These are phyloP conservation scores for Echinops telfairi DNA, from an alignment of 2,113 vertebrate species.

Conservation along the genomic window DNA sequence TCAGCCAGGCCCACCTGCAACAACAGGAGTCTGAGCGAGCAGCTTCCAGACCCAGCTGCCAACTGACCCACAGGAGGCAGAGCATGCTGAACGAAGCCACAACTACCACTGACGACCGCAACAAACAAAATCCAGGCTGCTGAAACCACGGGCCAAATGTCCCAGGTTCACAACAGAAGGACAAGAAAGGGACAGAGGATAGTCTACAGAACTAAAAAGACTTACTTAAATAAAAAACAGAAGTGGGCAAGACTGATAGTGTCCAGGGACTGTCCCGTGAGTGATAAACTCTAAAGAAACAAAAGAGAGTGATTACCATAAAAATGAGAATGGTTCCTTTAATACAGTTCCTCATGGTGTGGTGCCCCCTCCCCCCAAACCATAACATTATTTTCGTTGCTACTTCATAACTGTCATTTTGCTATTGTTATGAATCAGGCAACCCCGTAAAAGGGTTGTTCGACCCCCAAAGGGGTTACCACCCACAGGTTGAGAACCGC, in stretches of 20 bases:
- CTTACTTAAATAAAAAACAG: neutral
- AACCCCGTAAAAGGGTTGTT: no score
- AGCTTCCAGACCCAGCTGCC: neutral
- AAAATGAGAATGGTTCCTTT: neutral
- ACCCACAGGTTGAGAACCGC: neutral
- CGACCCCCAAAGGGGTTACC: no score
- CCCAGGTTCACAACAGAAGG: neutral
- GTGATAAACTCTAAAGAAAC: neutral
- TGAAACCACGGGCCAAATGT: neutral
- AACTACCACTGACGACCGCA: neutral
- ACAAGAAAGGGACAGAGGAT: neutral
- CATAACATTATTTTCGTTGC: no score
- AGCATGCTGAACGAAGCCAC: neutral
- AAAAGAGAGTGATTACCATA: neutral
- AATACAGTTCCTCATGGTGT: no score
- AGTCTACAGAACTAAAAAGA: neutral
- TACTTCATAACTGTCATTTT: no score
- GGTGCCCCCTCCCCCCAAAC: no score
- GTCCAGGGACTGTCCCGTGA: neutral
- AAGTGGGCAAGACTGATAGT: neutral
- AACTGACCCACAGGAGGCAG: neutral
- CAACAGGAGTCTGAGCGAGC: neutral
- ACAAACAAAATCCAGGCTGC: neutral
- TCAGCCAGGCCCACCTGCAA: neutral
- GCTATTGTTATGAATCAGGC: no score